Evolutionary conservation across 2,888 invertebrate genomes (phyloP), one percentile per base, ranked within the genome.

Genomic region (Drosophila subquinaria): DNA sequence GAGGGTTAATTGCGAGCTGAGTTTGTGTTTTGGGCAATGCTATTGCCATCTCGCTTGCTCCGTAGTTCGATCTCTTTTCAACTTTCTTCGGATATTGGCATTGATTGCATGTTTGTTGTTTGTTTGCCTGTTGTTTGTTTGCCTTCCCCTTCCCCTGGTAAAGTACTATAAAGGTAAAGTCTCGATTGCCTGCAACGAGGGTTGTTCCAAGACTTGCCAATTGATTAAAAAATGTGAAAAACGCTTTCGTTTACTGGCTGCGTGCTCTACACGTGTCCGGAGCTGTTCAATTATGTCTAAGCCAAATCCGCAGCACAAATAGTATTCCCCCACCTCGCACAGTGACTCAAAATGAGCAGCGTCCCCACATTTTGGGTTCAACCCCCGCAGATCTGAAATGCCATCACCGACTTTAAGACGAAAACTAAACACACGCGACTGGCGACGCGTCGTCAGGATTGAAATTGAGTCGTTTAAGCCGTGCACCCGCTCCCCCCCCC

Each of bases 231-330:
- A 27, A 27, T 27, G 3, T 6, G 27, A 27, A 27, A 73, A 78
- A 63, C 55, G 23, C 52, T 43, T 52, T 33, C 48, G 43, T 51
- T n/a, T 36, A 23, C 42, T 42, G 8, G 45, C 47, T 60, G 47
- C 43, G 5, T 45, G 33, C 65, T 51, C 73, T 60, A 85, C 90
- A 91, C 91, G 91, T 91, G 91, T 85, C 87, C 79, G 61, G 78
- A 82, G 81, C 86, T 84, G 81, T 75, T 84, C 89, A 89, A 85
- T 90, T 89, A 88, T 73, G 90, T 88, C 89, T 90, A 89, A 91
- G 89, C 90, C 81, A 90, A 91, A 91, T 87, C 90, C 81, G 45
- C 73, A 81, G 80, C 68, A 79, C 81, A 91, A 90, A 91, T 80
- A 27, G 27, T 6, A 86, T 38, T 36, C 1, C 4, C 15, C 20